These are phyloP conservation scores for Ceratitis capitata DNA, from an alignment of 1,140 invertebrate species.

Conservation along the genomic window DNA sequence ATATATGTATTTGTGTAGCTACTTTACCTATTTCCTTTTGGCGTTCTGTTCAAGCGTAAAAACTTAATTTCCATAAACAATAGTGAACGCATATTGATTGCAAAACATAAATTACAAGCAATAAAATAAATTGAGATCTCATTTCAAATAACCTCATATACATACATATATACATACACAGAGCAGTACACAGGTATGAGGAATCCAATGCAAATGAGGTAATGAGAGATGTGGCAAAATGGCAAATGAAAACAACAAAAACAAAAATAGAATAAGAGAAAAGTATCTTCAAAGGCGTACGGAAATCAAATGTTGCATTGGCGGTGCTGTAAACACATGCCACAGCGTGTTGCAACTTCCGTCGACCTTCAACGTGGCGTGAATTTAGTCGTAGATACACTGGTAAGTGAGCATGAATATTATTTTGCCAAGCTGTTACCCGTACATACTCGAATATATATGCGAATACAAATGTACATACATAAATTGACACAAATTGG, in stretches of 20 bases:
- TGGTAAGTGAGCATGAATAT: neutral
- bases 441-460: too few species aligned
- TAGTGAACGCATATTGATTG: slow-evolving; percentile 25
- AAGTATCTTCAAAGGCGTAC: too few species aligned
- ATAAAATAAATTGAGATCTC: slow-evolving; percentile 32
- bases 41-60: slow-evolving; percentile 3
- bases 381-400: neutral
- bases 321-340: neutral
- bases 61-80: slow-evolving; percentile 30
- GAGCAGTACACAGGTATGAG: neutral
- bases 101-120: slow-evolving; percentile 20
- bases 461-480: neutral
- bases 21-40: slow-evolving; percentile 21
- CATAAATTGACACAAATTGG: neutral
- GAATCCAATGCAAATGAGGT: neutral
- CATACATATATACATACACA: neutral
- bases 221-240: neutral
- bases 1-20: too few species aligned
- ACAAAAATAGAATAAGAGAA: too few species aligned
- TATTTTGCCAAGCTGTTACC: neutral
- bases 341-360: neutral
- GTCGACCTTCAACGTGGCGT: neutral
- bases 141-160: neutral
- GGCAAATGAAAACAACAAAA: too few species aligned
- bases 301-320: neutral